A percentile compares a stretch with the other conserved stretches of the same genome.
Evolutionary conservation across 2,797 vertebrate genomes (phyloP).

Genomic region (Chelon auratus): DNA sequence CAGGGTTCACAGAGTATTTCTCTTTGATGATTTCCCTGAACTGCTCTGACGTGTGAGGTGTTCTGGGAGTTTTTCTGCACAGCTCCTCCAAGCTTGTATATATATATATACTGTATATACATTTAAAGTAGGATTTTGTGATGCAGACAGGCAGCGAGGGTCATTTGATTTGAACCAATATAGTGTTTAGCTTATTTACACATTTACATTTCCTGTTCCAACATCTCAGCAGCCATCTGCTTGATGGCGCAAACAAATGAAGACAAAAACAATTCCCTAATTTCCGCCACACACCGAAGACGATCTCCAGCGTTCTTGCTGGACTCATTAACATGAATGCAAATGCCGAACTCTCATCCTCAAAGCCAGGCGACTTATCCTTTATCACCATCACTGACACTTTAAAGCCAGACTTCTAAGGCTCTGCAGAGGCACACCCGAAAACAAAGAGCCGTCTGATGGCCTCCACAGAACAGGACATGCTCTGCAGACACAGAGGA

Average conservation of each 20-base stretch:
- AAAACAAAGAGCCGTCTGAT: conserved; percentile 5
- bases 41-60: conserved; percentile 20
- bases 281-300: background rate
- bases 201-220: background rate
- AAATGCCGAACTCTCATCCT: background rate
- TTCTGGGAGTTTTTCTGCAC: conserved; percentile 22
- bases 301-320: background rate
- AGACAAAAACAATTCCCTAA: background rate
- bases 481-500: background rate
- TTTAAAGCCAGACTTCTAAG: conserved; percentile 2
- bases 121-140: conserved; percentile 7
- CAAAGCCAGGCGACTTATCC: background rate
- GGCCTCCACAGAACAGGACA: conserved; percentile 8
- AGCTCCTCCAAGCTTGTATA: conserved; percentile 38
- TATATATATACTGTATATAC: background rate
- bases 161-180: conserved; percentile 9
- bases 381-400: conserved; percentile 20
- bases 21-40: conserved; percentile 48
- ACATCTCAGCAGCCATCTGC: conserved; percentile 10
- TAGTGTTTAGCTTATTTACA: conserved; percentile 8
- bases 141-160: conserved; percentile 27
- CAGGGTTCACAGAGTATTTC: conserved; percentile 4
- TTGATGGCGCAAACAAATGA: background rate
- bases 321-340: background rate
- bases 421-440: background rate